These are phyloP conservation scores for Molossus molossus DNA, from an alignment of 2,797 vertebrate genomes.

Conservation along the genomic window DNA sequence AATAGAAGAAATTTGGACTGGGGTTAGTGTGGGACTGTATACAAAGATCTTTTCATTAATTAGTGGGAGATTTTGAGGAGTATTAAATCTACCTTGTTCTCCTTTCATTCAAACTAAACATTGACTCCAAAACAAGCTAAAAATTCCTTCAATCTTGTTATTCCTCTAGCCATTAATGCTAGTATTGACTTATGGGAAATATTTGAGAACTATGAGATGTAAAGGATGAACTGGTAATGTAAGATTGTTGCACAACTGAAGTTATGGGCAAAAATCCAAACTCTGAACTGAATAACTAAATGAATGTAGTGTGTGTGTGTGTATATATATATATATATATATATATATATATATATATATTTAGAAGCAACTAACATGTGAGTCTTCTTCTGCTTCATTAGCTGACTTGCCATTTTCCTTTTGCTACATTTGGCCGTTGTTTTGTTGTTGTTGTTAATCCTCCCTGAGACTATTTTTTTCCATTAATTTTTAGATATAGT, in stretches of 20 bases:
- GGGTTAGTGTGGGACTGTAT: not conserved
- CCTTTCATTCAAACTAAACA: constrained; percentile 7
- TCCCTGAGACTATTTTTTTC: too few relatives aligned
- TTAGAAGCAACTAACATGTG: not conserved
- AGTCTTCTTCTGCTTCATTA: not conserved
- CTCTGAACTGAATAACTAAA: not conserved
- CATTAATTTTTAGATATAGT: too few relatives aligned
- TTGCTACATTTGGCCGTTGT: not conserved
- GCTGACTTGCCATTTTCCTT: constrained; percentile 12
- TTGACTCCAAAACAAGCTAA: not conserved
- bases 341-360: not conserved
- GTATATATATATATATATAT: not conserved
- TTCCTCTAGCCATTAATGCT: not conserved
- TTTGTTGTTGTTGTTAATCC: not conserved
- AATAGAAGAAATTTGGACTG: not conserved
- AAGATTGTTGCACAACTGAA: constrained; percentile 42
- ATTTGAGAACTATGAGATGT: constrained; percentile 12
- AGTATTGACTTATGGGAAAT: not conserved
- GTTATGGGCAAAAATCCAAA: not conserved
- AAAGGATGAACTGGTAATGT: not conserved
- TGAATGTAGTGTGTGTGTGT: not conserved
- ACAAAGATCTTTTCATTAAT: constrained; percentile 35
- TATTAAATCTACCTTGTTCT: not conserved
- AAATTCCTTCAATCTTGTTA: not conserved
- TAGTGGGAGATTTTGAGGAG: not conserved